phyloP scores from a whole-genome alignment of 2,113 vertebrate species.

The Haplotaxodon microlepis region DNA sequence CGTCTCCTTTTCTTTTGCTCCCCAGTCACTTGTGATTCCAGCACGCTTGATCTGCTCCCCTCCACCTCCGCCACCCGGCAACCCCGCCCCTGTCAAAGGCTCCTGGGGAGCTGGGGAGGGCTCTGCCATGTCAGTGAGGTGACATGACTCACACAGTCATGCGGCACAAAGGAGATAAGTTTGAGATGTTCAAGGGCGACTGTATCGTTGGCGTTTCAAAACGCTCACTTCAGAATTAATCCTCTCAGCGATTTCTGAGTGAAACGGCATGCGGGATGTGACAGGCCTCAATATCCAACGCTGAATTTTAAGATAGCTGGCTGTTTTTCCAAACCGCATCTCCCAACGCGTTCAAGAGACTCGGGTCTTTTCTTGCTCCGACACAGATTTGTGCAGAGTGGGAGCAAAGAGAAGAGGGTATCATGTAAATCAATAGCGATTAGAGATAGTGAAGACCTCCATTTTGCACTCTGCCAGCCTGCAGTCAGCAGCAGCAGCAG shows the following conservation, averaged over 20 bases:
- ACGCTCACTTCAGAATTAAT: conserved; percentile 9
- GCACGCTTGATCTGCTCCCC: conserved; percentile 28
- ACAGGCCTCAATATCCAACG: not conserved
- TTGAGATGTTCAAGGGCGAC: conserved; percentile 17
- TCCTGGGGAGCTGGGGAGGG: not conserved
- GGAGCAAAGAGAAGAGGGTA: not conserved
- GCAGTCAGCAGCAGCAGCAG: not conserved
- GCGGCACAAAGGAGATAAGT: conserved; percentile 23
- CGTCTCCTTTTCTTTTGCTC: not conserved
- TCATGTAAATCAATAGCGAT: conserved; percentile 39
- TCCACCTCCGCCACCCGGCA: not conserved
- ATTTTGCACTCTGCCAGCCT: conserved; percentile 17
- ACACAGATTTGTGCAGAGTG: not conserved
- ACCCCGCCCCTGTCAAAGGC: not conserved
- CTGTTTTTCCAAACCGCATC: not conserved
- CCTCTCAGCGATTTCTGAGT: conserved; percentile 3
- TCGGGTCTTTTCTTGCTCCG: not conserved
- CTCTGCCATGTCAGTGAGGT: conserved; percentile 21
- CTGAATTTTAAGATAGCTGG: not conserved
- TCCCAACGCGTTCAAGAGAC: not conserved
- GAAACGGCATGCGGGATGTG: not conserved
- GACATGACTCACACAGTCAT: conserved; percentile 18
- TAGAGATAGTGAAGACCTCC: conserved; percentile 35
- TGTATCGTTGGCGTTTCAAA: not conserved
- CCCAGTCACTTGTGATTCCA: conserved; percentile 11